Conservation (phyloP, 2,113 vertebrate genomes). For the Gallinago jamesoni region DNA sequence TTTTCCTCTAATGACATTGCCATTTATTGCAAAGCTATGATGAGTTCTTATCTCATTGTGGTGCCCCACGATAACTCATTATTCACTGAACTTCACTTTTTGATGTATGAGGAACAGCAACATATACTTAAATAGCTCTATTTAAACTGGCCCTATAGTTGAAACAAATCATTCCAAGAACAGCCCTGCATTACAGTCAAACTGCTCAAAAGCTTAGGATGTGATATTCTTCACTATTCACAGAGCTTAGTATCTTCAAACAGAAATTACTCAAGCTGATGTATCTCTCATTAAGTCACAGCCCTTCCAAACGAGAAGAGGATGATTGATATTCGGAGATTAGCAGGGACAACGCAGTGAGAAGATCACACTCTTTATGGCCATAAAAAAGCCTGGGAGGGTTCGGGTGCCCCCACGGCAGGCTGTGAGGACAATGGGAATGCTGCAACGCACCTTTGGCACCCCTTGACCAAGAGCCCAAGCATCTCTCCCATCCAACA, state of each 20-base stretch:
- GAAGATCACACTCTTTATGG: background rate
- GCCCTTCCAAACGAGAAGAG: conserved; percentile 15
- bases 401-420: background rate
- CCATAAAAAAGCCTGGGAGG: background rate
- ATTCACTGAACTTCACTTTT: conserved; percentile 44
- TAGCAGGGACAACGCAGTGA: background rate
- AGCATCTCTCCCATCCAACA: background rate
- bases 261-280: conserved; percentile 57
- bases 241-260: conserved; percentile 51
- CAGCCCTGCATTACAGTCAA: conserved; percentile 38
- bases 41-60: conserved; percentile 47
- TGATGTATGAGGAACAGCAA: conserved; percentile 59
- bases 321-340: conserved; percentile 24
- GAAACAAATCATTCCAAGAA: conserved; percentile 66
- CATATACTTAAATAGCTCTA: conserved; percentile 51
- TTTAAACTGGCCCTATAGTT: conserved; percentile 54
- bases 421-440: background rate
- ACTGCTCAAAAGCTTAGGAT: conserved; percentile 50
- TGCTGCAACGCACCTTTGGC: background rate
- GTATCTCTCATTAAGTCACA: conserved; percentile 50
- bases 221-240: conserved; percentile 27
- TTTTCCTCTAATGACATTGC: conserved; percentile 45
- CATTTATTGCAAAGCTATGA: conserved; percentile 49
- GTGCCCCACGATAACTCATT: conserved; percentile 37
- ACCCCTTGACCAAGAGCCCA: fast-evolving